A percentile compares a stretch with the other conserved stretches of the same genome.
phyloP scores from a whole-genome alignment of 1,140 invertebrate genomes.

The Lepidurus arcticus region DNA sequence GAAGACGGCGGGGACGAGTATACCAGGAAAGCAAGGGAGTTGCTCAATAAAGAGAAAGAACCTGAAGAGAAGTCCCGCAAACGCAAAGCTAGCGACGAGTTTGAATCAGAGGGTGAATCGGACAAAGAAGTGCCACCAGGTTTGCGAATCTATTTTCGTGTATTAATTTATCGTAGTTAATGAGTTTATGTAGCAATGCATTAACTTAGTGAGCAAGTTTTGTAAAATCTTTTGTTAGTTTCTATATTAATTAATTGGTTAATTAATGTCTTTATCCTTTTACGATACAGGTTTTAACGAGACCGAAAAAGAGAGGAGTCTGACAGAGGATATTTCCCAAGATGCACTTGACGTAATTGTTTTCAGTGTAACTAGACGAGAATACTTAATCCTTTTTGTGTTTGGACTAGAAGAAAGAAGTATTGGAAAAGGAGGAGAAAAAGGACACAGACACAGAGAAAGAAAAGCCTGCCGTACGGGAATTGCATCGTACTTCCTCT shows the following conservation, averaged over 20 bases:
- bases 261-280: no score
- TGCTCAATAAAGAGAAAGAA: not conserved
- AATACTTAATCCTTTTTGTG: conserved; percentile 17
- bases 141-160: not conserved
- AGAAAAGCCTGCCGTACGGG: conserved; percentile 35
- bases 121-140: conserved; percentile 12
- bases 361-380: not conserved
- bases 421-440: conserved; percentile 42
- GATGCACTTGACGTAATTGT: not conserved
- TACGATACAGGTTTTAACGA: not conserved
- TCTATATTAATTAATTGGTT: no score
- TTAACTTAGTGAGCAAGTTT: no score
- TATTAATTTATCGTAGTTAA: not conserved
- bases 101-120: conserved; percentile 24
- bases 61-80: conserved; percentile 17
- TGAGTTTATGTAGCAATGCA: not conserved
- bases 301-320: not conserved
- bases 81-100: conserved; percentile 2
- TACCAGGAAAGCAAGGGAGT: not conserved
- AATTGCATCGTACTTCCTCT: conserved; percentile 85
- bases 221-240: no score
- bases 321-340: not conserved
- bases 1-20: not conserved
- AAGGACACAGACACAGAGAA: conserved; percentile 33
- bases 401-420: conserved; percentile 32